phyloP scores from a whole-genome alignment of 1,140 invertebrate genomes.

The Ceratitis capitata region DNA sequence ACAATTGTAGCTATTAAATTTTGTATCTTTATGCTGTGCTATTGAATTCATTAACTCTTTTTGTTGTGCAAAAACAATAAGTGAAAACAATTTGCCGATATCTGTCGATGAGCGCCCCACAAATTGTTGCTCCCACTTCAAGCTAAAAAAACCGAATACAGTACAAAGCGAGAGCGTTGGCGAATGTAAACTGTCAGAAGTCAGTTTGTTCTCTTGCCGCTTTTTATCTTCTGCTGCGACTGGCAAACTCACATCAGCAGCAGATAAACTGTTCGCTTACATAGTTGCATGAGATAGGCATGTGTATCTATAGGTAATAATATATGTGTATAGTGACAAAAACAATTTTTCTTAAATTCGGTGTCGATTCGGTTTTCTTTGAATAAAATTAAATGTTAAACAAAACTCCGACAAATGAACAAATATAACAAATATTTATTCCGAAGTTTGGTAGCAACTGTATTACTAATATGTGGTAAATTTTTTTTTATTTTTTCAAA shows the following conservation, averaged over 20 bases:
- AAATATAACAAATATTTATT: too few relatives aligned
- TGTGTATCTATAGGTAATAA: not conserved
- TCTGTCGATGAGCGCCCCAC: not conserved
- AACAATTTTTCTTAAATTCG: too few relatives aligned
- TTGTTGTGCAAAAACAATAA: not conserved
- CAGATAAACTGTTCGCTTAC: not conserved
- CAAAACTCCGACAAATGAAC: not conserved
- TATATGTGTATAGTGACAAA: not conserved
- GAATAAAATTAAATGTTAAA: not conserved
- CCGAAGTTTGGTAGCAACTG: too few relatives aligned
- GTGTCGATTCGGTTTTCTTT: too few relatives aligned
- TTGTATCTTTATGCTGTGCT: not conserved
- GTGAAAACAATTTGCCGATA: not conserved
- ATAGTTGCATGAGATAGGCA: not conserved
- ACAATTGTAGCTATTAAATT: not conserved
- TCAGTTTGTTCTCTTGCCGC: constrained; percentile 9
- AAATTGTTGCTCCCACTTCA: constrained; percentile 20
- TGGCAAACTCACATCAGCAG: not conserved
- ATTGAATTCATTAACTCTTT: not conserved
- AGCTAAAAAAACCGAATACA: constrained; percentile 19
- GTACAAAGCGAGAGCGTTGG: not conserved
- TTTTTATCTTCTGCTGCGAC: constrained; percentile 4
- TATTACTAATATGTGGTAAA: too few relatives aligned
- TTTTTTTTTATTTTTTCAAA: too few relatives aligned
- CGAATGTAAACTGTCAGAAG: constrained; percentile 14